These are phyloP conservation scores for Tauraco hartlaubi DNA, from an alignment of 2,797 vertebrate species.

Conservation along the genomic window DNA sequence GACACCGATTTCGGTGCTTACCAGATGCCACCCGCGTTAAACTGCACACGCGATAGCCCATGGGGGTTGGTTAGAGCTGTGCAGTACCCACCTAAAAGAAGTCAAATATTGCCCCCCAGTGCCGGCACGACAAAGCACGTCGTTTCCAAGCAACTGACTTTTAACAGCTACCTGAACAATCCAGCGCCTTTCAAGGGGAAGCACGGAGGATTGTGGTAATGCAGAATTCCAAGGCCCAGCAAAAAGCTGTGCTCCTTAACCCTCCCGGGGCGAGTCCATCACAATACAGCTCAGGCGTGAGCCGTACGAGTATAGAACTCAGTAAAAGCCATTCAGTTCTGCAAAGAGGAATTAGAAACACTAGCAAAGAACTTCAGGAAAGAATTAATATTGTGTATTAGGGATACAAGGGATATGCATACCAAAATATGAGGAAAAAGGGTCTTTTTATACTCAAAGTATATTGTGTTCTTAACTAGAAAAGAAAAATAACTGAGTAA, in stretches of 20 bases:
- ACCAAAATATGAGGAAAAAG: not conserved
- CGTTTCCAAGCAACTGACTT: not conserved
- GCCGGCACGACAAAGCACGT: not conserved
- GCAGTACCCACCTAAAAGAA: not conserved
- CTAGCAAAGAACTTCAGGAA: not conserved
- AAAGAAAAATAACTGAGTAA: not conserved
- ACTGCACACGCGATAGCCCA: not conserved
- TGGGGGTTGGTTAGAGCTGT: fast-evolving
- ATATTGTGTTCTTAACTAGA: not conserved
- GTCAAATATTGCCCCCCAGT: slow-evolving; percentile 67
- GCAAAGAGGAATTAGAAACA: not conserved
- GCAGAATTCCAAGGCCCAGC: not conserved
- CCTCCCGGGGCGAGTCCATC: not conserved
- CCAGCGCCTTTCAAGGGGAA: not conserved
- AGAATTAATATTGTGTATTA: not conserved
- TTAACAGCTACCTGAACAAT: fast-evolving
- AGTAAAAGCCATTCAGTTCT: not conserved
- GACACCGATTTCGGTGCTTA: not conserved
- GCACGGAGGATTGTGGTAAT: fast-evolving
- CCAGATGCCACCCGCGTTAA: not conserved
- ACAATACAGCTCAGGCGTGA: fast-evolving
- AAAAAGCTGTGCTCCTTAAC: not conserved
- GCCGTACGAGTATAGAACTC: fast-evolving
- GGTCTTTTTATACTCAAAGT: not conserved
- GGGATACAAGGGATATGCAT: not conserved